Percentiles rank a stretch among this genome's conserved stretches.
Evolutionary conservation across 2,797 vertebrate species (phyloP).

Genomic region (Alosa sapidissima): DNA sequence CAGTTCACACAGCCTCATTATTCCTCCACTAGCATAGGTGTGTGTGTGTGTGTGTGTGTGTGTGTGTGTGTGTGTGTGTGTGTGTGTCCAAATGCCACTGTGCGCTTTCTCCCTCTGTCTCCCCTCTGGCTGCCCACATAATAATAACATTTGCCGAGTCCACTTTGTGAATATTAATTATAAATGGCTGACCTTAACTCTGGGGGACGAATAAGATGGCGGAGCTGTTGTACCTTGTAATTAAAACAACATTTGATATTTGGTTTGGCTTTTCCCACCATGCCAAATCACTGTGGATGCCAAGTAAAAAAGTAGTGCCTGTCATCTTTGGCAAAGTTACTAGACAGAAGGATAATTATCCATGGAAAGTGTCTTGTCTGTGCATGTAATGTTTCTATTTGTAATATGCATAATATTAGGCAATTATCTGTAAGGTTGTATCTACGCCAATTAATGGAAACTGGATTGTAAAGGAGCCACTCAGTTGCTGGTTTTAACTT

Average conservation of each 20-base stretch:
- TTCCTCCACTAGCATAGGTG: neutral
- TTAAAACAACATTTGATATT: conserved; percentile 1
- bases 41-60: neutral
- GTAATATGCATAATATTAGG: neutral
- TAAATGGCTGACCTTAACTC: conserved; percentile 15
- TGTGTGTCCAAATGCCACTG: neutral
- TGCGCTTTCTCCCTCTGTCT: neutral
- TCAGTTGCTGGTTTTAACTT: neutral
- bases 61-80: neutral
- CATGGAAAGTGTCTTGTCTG: neutral
- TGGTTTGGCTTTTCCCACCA: neutral
- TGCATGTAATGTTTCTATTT: neutral
- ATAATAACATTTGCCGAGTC: conserved; percentile 8
- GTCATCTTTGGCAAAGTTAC: neutral
- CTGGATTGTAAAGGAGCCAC: neutral
- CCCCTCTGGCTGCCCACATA: neutral
- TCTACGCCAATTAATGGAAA: neutral
- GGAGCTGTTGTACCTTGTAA: neutral
- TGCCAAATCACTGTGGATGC: neutral
- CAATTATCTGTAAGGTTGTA: neutral
- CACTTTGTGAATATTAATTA: conserved; percentile 13
- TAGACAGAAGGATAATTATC: neutral
- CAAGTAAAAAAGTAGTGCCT: neutral
- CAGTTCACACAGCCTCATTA: neutral
- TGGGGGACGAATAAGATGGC: neutral